Evolutionary conservation across 2,113 vertebrate genomes (phyloP).

Genomic region (Macaca fascicularis): DNA sequence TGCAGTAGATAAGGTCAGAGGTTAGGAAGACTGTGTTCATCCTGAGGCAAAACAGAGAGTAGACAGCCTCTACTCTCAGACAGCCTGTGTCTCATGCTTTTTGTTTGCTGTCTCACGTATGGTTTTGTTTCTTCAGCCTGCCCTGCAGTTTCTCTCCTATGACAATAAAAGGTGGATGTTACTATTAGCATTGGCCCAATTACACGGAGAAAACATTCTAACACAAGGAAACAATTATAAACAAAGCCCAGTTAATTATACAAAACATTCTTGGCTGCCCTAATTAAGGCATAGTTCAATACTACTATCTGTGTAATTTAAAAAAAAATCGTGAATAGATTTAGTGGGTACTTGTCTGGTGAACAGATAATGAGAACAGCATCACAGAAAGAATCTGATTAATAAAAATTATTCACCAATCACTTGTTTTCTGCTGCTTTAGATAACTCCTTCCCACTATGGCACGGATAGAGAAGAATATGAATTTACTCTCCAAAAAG

Average conservation of each 20-base stretch:
- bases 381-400: slow-evolving; percentile 87
- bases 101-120: neutral
- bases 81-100: neutral
- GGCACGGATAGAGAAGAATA: slow-evolving; percentile 37
- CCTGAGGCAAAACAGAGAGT: neutral
- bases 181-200: slow-evolving; percentile 66
- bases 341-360: slow-evolving; percentile 79
- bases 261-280: slow-evolving; percentile 80
- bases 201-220: slow-evolving; percentile 80
- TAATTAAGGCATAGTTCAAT: slow-evolving; percentile 86
- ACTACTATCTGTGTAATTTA: slow-evolving; percentile 78
- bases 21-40: neutral
- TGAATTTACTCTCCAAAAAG: neutral
- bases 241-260: slow-evolving; percentile 87
- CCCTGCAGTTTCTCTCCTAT: slow-evolving; percentile 52
- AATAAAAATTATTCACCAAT: slow-evolving; percentile 85
- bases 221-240: slow-evolving; percentile 86
- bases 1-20: neutral
- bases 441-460: slow-evolving; percentile 72
- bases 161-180: slow-evolving; percentile 76
- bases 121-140: neutral
- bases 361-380: slow-evolving; percentile 86
- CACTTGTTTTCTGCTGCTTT: slow-evolving; percentile 85
- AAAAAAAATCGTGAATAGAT: slow-evolving; percentile 82
- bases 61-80: neutral